A percentile compares a stretch with the other conserved stretches of the same genome.
These are phyloP conservation scores for Nixonia krombeini DNA, from an alignment of 1,140 invertebrate genomes.

Conservation along the genomic window DNA sequence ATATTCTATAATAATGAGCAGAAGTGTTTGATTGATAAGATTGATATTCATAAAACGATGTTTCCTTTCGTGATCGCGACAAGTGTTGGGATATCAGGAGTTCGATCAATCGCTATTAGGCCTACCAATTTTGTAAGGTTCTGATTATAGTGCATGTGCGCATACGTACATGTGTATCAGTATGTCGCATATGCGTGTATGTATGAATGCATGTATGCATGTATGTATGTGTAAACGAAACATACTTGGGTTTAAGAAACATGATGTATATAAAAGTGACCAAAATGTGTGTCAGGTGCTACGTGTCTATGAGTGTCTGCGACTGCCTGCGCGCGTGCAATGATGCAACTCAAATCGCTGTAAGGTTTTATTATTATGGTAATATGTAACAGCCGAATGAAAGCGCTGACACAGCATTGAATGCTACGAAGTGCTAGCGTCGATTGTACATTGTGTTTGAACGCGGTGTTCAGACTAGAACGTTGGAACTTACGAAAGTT, in stretches of 20 bases:
- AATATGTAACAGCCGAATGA: conserved; percentile 39
- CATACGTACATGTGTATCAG: conserved; percentile 28
- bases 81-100: conserved; percentile 50
- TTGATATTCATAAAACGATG: conserved; percentile 46
- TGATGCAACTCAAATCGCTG: neutral
- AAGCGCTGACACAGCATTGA: conserved; percentile 28
- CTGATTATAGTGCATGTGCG: conserved; percentile 23
- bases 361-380: conserved; percentile 37
- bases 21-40: conserved; percentile 47
- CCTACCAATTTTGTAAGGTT: conserved; percentile 39
- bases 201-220: no score
- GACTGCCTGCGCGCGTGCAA: neutral
- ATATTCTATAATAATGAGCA: conserved; percentile 38
- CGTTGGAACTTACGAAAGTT: conserved; percentile 49
- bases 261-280: conserved; percentile 18
- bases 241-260: conserved; percentile 1
- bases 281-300: conserved; percentile 39
- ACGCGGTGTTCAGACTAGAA: conserved; percentile 48
- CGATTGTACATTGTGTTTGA: conserved; percentile 44
- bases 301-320: conserved; percentile 14
- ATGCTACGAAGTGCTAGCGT: conserved; percentile 33
- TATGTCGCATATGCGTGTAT: conserved; percentile 20
- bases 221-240: no score
- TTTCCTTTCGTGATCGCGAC: conserved; percentile 51
- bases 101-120: conserved; percentile 45